A percentile compares a stretch with the other conserved stretches of the same genome.
phyloP scores from a whole-genome alignment of 2,888 invertebrate genomes.

The Griposia aprilina region DNA sequence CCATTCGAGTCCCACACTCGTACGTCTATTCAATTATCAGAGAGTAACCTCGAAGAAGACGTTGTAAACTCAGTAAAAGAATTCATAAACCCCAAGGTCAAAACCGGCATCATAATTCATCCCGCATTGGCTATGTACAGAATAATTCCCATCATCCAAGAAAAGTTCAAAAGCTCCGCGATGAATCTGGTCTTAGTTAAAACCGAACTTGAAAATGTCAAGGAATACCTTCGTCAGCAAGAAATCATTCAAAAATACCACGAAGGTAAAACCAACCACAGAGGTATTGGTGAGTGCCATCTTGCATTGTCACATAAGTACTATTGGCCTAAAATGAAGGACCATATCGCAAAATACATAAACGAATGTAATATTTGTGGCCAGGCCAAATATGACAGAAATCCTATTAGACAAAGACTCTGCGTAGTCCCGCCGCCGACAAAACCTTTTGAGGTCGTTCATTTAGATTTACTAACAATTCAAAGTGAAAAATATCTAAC shows the following conservation, averaged over 20 bases:
- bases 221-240: conserved; percentile 20
- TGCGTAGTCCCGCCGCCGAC: conserved; percentile 7
- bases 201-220: conserved; percentile 15
- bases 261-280: conserved; percentile 17
- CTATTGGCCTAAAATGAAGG: conserved; percentile 30
- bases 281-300: conserved; percentile 20
- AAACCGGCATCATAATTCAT: conserved; percentile 24
- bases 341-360: conserved; percentile 1
- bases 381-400: conserved; percentile 22
- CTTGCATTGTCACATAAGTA: conserved; percentile 5
- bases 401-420: conserved; percentile 16
- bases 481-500: conserved; percentile 28
- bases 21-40: conserved; percentile 17
- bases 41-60: conserved; percentile 2
- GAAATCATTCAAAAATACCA: conserved; percentile 19
- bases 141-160: conserved; percentile 49
- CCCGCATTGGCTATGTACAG: conserved; percentile 23
- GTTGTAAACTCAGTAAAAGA: conserved; percentile 19
- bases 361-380: conserved; percentile 15
- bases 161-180: conserved; percentile 42
- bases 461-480: conserved; percentile 15
- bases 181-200: conserved; percentile 30
- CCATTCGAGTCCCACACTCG: conserved; percentile 15
- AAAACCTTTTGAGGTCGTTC: conserved; percentile 23
- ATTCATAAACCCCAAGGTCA: conserved; percentile 19